Percentiles rank a stretch among this genome's conserved stretches.
Conservation (phyloP, 2,113 vertebrate species). For the Dasyprocta punctata region DNA sequence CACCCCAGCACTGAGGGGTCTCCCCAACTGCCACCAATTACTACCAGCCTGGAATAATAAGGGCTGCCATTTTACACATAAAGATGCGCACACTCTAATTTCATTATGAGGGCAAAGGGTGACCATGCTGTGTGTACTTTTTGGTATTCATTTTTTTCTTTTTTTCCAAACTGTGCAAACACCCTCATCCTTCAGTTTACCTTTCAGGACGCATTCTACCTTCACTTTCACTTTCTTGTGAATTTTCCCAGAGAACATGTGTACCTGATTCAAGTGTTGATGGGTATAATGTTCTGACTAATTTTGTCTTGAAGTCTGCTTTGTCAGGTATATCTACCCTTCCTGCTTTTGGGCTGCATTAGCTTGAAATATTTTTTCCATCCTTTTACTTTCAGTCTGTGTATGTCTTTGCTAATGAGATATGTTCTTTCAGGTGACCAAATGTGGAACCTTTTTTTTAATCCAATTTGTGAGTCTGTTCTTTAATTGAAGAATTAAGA, state of each 20-base stretch:
- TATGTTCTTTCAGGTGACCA: background rate
- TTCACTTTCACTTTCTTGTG: background rate
- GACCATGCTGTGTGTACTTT: background rate
- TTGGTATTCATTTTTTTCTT: background rate
- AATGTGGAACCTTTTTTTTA: background rate
- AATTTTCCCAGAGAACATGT: background rate
- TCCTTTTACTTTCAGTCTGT: too few species aligned
- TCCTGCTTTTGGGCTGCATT: background rate
- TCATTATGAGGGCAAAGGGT: background rate
- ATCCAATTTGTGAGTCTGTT: background rate
- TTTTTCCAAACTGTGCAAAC: background rate
- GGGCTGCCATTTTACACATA: background rate
- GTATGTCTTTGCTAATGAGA: background rate
- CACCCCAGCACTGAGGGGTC: background rate
- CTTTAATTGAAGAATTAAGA: background rate
- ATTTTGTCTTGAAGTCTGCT: background rate
- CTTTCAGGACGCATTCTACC: background rate
- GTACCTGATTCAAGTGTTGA: background rate
- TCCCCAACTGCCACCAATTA: background rate
- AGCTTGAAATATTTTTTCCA: background rate
- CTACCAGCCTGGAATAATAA: background rate
- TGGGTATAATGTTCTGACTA: background rate
- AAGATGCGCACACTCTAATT: background rate
- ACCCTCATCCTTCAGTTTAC: background rate
- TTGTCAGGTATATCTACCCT: background rate